phyloP scores from a whole-genome alignment of 2,113 vertebrate species.

The Jaculus jaculus region DNA sequence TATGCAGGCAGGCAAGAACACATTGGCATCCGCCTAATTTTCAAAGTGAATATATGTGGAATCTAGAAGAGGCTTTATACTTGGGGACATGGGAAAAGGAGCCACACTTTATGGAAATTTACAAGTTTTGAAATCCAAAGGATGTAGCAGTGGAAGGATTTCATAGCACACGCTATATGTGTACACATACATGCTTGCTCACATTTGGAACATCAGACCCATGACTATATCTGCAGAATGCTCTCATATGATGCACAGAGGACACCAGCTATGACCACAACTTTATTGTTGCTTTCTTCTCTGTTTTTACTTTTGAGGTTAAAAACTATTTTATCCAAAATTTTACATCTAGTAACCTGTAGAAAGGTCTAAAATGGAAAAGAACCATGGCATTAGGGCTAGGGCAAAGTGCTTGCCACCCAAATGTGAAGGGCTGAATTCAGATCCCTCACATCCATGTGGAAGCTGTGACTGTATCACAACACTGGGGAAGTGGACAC shows the following conservation, averaged over 20 bases:
- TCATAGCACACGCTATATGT: accelerated
- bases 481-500: too few relatives aligned
- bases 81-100: not conserved
- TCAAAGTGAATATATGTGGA: not conserved
- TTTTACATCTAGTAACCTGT: not conserved
- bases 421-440: too few relatives aligned
- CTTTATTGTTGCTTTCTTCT: not conserved
- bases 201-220: not conserved
- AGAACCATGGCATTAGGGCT: not conserved
- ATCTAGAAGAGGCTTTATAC: not conserved
- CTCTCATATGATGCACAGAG: accelerated
- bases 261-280: accelerated
- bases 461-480: too few relatives aligned
- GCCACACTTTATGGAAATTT: too few relatives aligned
- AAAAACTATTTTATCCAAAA: not conserved
- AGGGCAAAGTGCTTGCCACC: not conserved
- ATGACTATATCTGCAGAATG: too few relatives aligned
- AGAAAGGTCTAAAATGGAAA: not conserved
- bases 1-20: not conserved
- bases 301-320: not conserved
- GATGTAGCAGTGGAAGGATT: not conserved
- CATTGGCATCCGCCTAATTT: not conserved
- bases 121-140: not conserved
- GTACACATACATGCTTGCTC: not conserved
- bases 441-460: too few relatives aligned